Conservation (phyloP, 1,140 invertebrate genomes). For the Calliphora vicina region DNA sequence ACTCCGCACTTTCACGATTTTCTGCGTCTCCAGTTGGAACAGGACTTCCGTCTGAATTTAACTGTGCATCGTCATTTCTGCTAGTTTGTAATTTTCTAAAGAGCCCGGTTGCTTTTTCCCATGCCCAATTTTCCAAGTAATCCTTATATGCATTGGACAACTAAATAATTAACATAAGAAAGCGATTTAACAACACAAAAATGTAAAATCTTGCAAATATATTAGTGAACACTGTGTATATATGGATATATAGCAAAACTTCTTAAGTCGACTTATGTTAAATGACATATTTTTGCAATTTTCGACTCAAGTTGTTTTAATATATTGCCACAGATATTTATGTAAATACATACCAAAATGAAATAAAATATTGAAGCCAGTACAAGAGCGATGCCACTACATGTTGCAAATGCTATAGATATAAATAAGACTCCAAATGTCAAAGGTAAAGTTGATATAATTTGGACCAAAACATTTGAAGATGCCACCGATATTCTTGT, state of each 20-base stretch:
- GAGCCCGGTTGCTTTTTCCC: constrained; percentile 57
- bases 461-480: background rate
- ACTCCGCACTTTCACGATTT: background rate
- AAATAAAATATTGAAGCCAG: constrained; percentile 68
- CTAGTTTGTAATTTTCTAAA: constrained; percentile 2
- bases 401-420: constrained; percentile 53
- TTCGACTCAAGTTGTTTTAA: too few relatives aligned
- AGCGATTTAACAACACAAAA: too few relatives aligned
- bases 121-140: constrained; percentile 73
- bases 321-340: too few relatives aligned
- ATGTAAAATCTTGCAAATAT: too few relatives aligned
- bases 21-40: background rate
- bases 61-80: background rate
- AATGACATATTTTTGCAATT: too few relatives aligned
- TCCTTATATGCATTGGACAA: constrained; percentile 78
- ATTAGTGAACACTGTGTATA: too few relatives aligned
- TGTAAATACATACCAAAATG: constrained; percentile 64
- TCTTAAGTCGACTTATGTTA: too few relatives aligned
- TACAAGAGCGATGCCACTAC: constrained; percentile 64
- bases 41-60: background rate
- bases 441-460: constrained; percentile 56
- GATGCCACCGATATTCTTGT: constrained; percentile 58
- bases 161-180: constrained; percentile 40
- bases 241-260: too few relatives aligned
- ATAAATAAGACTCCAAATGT: constrained; percentile 58